Percentiles rank a stretch among this genome's conserved stretches.
phyloP scores from a whole-genome alignment of 2,113 vertebrate species.

The Tachysurus vachellii region DNA sequence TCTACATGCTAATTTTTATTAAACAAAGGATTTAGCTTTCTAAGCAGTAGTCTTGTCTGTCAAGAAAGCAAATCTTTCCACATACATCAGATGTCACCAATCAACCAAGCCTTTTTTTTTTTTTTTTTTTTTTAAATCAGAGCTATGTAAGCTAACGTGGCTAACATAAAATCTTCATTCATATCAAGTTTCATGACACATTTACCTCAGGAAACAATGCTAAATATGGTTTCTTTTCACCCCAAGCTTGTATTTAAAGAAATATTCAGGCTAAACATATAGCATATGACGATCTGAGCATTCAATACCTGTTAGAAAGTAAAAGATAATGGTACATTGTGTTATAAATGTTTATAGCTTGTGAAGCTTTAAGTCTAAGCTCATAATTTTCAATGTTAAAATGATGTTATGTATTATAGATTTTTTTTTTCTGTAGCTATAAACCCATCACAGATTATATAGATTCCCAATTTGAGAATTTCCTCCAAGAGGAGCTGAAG shows the following conservation, averaged over 20 bases:
- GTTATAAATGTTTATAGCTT: not conserved
- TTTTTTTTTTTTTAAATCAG: not conserved
- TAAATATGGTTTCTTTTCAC: too few species aligned
- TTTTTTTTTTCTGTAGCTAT: slow-evolving; percentile 81
- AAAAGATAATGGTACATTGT: not conserved
- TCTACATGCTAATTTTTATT: not conserved
- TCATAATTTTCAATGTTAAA: not conserved
- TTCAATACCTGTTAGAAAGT: too few species aligned
- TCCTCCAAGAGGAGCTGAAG: slow-evolving; percentile 94
- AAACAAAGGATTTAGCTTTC: too few species aligned
- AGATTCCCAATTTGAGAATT: slow-evolving; percentile 93
- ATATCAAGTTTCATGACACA: not conserved
- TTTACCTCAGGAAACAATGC: not conserved
- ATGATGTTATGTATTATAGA: not conserved
- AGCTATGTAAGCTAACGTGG: not conserved
- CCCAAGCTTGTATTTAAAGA: too few species aligned
- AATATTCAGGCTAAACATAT: too few species aligned
- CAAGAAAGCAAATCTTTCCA: not conserved
- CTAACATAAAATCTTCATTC: not conserved
- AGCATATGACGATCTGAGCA: too few species aligned
- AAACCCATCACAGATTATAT: slow-evolving; percentile 96
- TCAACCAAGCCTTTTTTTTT: too few species aligned
- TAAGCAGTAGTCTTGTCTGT: not conserved
- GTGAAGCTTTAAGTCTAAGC: not conserved
- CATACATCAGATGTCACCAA: not conserved